Evolutionary conservation across 1,140 invertebrate genomes (phyloP), one percentile per base, ranked within the genome.

Genomic region (Microplitis mediator): DNA sequence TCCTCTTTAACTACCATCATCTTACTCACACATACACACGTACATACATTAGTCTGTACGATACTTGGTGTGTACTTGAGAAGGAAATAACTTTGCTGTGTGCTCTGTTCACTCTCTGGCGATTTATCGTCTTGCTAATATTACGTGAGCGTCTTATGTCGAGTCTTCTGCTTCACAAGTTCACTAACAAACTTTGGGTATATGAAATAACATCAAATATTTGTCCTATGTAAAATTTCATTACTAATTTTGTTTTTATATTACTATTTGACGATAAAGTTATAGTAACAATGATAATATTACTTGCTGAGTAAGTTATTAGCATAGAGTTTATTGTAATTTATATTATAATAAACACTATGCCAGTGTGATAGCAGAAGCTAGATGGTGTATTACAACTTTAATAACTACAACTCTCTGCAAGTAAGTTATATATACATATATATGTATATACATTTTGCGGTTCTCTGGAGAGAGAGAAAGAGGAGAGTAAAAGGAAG

Each of bases 321-420:
- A 45, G 39, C 39, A 45, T 6, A 45, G 39, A 45, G 39, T 45
- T 45, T 45, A 45, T 45, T 45, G 39, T 45, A 45, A 45, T 45
- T 45, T 45, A 45, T 75, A 71, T 77, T 75, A 77, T 77, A 74
- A 72, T 64, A 74, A 72, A 71, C 71, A 73, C 63, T 45, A 74
- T 74, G 75, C 23, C 72, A 75, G 68, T 72, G 63, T 73, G 65
- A 64, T 31, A 68, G 71, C 36, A 45, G 73, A 31, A 9, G 52
- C 32, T 68, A 56, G 51, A 61, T 70, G 39, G 54, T 35, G 65
- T 67, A 69, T 75, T 81, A 76, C 77, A 80, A 81, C 70, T 81
- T 81, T 81, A 81, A 81, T 81, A 81, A 81, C 77, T 79, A 72
- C 35, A 36, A 36, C 39, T 66, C 61, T 35, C 50, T 31, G 36